A percentile compares a stretch with the other conserved stretches of the same genome.
These are phyloP conservation scores for Brachyptera putata DNA, from an alignment of 2,888 invertebrate genomes.

Conservation along the genomic window DNA sequence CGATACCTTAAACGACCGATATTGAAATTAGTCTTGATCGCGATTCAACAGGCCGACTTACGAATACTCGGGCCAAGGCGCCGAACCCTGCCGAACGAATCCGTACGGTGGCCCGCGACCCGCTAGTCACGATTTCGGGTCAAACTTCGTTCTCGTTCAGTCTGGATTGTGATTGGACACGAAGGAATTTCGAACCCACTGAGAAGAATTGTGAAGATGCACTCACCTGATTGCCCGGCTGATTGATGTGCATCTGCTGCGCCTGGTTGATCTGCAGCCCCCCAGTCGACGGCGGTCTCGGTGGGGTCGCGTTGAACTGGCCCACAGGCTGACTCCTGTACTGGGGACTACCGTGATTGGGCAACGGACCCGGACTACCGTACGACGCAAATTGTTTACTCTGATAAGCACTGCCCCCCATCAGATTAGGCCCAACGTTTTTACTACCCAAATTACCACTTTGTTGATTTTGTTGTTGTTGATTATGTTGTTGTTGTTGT, in stretches of 20 bases:
- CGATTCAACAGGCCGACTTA: too few relatives aligned
- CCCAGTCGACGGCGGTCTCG: slow-evolving; percentile 49
- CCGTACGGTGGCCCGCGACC: too few relatives aligned
- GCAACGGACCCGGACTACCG: slow-evolving; percentile 55
- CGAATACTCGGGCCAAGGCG: too few relatives aligned
- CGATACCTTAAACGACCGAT: too few relatives aligned
- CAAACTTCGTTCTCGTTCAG: too few relatives aligned
- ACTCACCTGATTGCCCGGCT: slow-evolving; percentile 65
- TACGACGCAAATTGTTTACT: slow-evolving; percentile 63
- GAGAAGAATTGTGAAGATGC: too few relatives aligned
- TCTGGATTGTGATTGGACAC: too few relatives aligned
- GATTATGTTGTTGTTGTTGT: slow-evolving; percentile 35
- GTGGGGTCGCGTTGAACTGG: slow-evolving; percentile 45
- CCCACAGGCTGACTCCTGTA: slow-evolving; percentile 35
- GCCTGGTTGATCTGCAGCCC: slow-evolving; percentile 74
- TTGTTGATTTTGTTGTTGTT: slow-evolving; percentile 41
- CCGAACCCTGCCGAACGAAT: too few relatives aligned
- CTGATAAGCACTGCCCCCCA: slow-evolving; percentile 1
- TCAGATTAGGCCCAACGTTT: background rate
- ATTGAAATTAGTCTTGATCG: too few relatives aligned
- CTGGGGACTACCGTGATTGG: slow-evolving; percentile 44
- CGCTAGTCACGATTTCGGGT: too few relatives aligned
- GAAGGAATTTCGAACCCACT: too few relatives aligned
- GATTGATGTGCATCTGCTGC: slow-evolving; percentile 81
- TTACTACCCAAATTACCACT: background rate